Percentiles rank a stretch among this genome's conserved stretches.
These are phyloP conservation scores for Trichonephila inaurata DNA, from an alignment of 1,140 invertebrate genomes.

Conservation along the genomic window DNA sequence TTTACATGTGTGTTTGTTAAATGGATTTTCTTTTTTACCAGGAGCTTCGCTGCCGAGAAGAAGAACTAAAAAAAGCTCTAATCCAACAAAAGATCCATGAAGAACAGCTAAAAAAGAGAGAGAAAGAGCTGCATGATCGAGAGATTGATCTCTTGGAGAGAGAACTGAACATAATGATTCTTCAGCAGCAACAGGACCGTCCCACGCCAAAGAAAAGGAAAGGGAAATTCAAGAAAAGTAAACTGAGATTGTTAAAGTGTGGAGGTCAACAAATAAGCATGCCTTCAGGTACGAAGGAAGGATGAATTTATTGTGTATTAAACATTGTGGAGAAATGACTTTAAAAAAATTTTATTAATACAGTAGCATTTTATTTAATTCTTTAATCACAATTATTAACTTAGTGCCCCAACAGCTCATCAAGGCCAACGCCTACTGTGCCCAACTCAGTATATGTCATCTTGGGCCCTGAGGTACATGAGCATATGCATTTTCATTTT, in stretches of 20 bases:
- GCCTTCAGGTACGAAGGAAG: constrained; percentile 85
- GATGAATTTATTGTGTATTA: no score
- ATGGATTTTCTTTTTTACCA: constrained; percentile 80
- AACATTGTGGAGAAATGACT: no score
- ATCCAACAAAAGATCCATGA: constrained; percentile 92
- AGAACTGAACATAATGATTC: constrained; percentile 90
- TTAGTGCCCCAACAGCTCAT: no score
- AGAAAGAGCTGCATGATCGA: constrained; percentile 91
- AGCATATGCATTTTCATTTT: no score
- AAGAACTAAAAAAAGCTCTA: constrained; percentile 92
- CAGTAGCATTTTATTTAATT: no score
- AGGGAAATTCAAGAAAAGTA: constrained; percentile 92
- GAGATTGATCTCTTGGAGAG: constrained; percentile 93
- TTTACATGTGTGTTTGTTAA: no score
- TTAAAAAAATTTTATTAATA: no score
- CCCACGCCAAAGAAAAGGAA: constrained; percentile 93
- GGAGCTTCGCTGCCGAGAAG: constrained; percentile 96
- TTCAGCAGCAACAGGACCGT: constrained; percentile 83
- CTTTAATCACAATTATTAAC: no score
- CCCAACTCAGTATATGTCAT: no score
- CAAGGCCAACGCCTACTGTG: no score
- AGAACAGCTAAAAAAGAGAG: constrained; percentile 91
- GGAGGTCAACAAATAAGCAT: constrained; percentile 89
- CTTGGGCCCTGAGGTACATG: no score
- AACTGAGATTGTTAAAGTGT: constrained; percentile 89